These are phyloP conservation scores for Onychomys torridus DNA, from an alignment of 2,797 vertebrate species.

Conservation along the genomic window DNA sequence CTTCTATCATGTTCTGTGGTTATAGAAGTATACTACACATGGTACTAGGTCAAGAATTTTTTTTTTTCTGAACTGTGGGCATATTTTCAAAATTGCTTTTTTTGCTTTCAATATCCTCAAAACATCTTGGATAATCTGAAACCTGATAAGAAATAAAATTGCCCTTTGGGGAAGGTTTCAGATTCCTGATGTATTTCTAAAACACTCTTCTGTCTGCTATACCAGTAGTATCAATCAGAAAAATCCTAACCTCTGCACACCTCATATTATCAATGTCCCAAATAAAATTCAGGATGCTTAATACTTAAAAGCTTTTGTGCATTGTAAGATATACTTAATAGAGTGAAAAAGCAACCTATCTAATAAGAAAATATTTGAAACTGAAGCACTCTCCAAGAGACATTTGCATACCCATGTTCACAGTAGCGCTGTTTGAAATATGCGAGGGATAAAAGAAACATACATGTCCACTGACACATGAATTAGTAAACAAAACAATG, in stretches of 20 bases:
- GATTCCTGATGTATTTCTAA: background rate
- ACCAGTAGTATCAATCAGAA: background rate
- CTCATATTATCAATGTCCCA: background rate
- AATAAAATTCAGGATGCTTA: constrained; percentile 20
- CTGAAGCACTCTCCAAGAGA: background rate
- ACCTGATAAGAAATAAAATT: constrained; percentile 13
- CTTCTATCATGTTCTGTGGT: background rate
- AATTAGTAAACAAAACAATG: background rate
- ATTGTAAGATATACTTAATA: background rate
- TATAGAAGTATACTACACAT: background rate
- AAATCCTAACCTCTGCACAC: constrained; percentile 1
- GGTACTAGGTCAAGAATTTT: background rate
- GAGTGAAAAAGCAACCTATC: background rate
- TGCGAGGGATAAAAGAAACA: background rate
- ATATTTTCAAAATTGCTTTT: constrained; percentile 58
- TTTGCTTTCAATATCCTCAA: background rate
- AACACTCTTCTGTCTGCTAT: background rate
- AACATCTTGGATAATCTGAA: background rate
- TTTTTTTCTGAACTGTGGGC: constrained; percentile 9
- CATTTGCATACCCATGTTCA: background rate
- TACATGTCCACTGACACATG: background rate
- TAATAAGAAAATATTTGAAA: background rate
- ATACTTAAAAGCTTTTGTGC: background rate
- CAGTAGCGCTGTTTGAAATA: background rate
- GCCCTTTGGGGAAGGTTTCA: background rate